Percentiles rank a stretch among this genome's conserved stretches.
phyloP scores from a whole-genome alignment of 2,888 invertebrate genomes.

The Scrobipalpa atriplicella region DNA sequence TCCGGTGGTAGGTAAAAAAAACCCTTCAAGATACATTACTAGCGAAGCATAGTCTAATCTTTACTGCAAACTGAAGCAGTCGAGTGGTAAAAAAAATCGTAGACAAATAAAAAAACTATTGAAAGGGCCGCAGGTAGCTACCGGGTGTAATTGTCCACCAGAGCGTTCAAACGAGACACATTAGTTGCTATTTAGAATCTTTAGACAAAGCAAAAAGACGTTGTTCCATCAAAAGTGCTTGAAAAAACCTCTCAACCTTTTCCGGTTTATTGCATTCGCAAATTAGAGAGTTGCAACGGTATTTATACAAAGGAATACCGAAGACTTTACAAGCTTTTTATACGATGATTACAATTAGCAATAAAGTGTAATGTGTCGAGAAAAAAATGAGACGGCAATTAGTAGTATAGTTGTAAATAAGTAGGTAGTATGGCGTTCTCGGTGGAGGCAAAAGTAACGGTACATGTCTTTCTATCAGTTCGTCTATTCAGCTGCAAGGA shows the following conservation, averaged over 20 bases:
- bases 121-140: constrained; percentile 59
- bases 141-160: constrained; percentile 52
- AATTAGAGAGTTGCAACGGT: constrained; percentile 14
- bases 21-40: background rate
- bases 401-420: too few species aligned
- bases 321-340: background rate
- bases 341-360: background rate
- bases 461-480: background rate
- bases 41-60: constrained; percentile 17
- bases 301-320: background rate
- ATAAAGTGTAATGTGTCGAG: background rate
- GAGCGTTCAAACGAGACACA: constrained; percentile 56
- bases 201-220: constrained; percentile 26
- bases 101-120: constrained; percentile 34
- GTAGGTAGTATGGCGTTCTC: background rate
- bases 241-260: constrained; percentile 22
- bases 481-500: background rate
- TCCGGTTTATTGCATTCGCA: constrained; percentile 16
- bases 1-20: background rate
- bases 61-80: constrained; percentile 16
- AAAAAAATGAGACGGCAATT: background rate
- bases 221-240: background rate
- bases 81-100: constrained; percentile 19
- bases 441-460: background rate
- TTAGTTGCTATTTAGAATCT: constrained; percentile 46